Conservation (phyloP, 2,113 vertebrate species). For the Eulemur rufifrons region DNA sequence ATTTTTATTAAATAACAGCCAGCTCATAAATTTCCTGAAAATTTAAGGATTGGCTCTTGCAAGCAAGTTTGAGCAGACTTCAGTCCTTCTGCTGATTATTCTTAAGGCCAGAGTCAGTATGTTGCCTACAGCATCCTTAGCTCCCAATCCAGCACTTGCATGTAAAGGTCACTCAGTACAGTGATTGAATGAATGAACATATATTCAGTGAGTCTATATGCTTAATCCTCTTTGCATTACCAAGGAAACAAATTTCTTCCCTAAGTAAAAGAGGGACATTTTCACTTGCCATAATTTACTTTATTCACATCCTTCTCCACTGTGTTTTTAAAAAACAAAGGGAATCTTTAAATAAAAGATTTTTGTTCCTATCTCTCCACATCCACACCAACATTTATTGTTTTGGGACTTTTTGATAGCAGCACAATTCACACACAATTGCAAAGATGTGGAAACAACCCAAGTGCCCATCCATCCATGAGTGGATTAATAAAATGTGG, state of each 20-base stretch:
- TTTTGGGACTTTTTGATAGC: too few relatives aligned
- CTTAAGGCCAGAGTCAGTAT: background rate
- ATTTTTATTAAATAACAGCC: background rate
- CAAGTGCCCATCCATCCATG: too few relatives aligned
- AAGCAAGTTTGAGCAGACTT: background rate
- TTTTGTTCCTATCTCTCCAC: background rate
- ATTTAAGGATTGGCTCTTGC: background rate
- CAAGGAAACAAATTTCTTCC: background rate
- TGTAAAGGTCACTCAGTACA: background rate
- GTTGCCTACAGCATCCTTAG: background rate
- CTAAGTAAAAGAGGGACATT: background rate
- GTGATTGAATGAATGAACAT: background rate
- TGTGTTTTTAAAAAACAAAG: constrained; percentile 30
- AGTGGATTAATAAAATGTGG: too few relatives aligned
- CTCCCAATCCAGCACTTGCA: background rate
- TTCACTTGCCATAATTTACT: background rate
- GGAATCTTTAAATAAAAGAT: background rate
- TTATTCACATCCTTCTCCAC: background rate
- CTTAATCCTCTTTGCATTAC: background rate
- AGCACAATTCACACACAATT: too few relatives aligned
- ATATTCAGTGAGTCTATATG: background rate
- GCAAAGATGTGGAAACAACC: too few relatives aligned
- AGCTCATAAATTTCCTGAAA: background rate
- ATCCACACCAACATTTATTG: too few relatives aligned
- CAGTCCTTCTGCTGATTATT: background rate